These are phyloP conservation scores for Pollenia amentaria DNA, from an alignment of 2,888 invertebrate species.

Conservation along the genomic window DNA sequence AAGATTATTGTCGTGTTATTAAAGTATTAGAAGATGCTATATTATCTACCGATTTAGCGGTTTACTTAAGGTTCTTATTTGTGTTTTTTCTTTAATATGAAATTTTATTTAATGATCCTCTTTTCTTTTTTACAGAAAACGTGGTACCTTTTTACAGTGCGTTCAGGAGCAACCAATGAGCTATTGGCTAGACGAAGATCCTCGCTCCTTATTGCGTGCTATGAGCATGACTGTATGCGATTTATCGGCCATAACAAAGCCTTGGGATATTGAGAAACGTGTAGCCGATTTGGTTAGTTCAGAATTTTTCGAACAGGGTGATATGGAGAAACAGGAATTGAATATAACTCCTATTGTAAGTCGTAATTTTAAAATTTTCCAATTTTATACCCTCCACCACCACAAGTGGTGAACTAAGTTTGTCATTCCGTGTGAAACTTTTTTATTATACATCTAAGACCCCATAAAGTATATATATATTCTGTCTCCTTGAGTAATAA, in stretches of 20 bases:
- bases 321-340: constrained; percentile 94
- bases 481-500: too few relatives aligned
- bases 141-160: constrained; percentile 91
- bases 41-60: constrained; percentile 96
- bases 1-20: constrained; percentile 95
- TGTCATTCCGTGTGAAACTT: too few relatives aligned
- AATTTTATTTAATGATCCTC: background rate
- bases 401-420: too few relatives aligned
- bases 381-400: too few relatives aligned
- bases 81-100: background rate
- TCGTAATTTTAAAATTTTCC: background rate
- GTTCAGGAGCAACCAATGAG: constrained; percentile 84
- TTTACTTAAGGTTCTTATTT: constrained; percentile 91
- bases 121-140: constrained; percentile 88
- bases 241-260: constrained; percentile 96
- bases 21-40: constrained; percentile 97
- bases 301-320: constrained; percentile 97
- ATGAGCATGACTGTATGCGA: constrained; percentile 99
- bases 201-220: constrained; percentile 92
- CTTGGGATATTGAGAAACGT: constrained; percentile 95
- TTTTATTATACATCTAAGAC: too few relatives aligned
- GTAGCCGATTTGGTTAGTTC: constrained; percentile 96
- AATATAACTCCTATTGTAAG: constrained; percentile 96
- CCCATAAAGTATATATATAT: too few relatives aligned
- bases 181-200: constrained; percentile 90